These are phyloP conservation scores for Prunella fulvescens DNA, from an alignment of 2,113 vertebrate species.

Conservation along the genomic window DNA sequence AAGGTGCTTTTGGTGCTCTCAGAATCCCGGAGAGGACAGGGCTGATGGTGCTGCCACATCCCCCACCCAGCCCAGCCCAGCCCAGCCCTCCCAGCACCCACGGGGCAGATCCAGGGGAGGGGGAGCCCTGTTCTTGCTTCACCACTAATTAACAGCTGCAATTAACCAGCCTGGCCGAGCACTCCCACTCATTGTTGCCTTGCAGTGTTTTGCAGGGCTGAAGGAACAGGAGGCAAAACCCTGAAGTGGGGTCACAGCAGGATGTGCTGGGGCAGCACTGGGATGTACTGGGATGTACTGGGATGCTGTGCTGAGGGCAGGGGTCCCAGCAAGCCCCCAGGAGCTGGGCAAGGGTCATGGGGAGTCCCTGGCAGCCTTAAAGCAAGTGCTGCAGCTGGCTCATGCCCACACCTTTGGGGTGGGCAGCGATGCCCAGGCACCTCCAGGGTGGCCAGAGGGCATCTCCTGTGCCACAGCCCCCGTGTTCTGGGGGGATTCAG, in stretches of 20 bases:
- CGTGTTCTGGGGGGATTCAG: neutral
- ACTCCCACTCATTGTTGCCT: conserved; percentile 1
- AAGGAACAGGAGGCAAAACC: neutral
- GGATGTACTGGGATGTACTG: neutral
- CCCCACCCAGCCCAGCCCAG: fast-evolving
- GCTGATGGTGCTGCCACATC: neutral
- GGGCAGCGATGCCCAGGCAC: neutral
- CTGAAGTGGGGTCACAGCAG: fast-evolving
- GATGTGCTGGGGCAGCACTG: neutral
- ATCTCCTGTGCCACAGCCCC: neutral
- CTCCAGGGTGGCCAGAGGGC: neutral
- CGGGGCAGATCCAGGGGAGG: fast-evolving
- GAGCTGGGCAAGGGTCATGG: neutral
- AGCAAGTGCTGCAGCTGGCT: neutral
- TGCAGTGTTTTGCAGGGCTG: neutral
- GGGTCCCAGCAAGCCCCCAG: neutral
- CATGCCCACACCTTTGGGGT: neutral
- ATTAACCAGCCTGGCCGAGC: neutral
- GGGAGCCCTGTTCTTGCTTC: neutral
- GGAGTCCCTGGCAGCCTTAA: neutral
- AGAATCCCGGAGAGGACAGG: fast-evolving
- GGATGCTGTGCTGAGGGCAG: neutral
- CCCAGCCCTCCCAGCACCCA: neutral
- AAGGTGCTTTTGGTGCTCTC: neutral
- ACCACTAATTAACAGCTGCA: neutral